A percentile compares a stretch with the other conserved stretches of the same genome.
These are phyloP conservation scores for Nebria salina DNA, from an alignment of 2,888 invertebrate genomes.

Conservation along the genomic window DNA sequence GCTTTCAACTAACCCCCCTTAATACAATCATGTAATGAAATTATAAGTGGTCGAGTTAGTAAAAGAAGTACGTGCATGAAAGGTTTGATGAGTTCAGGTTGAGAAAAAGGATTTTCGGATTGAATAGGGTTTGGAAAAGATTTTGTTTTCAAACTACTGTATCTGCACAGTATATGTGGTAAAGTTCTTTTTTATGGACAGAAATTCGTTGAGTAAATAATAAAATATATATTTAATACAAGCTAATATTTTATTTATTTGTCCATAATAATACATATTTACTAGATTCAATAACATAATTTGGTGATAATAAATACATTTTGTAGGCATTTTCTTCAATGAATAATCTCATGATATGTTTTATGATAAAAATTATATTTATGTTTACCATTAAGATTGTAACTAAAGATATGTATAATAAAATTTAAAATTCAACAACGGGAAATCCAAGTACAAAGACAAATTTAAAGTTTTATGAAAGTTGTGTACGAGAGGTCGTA, in stretches of 20 bases:
- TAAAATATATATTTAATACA: neutral
- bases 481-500: neutral
- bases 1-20: too few species aligned
- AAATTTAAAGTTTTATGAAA: neutral
- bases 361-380: too few species aligned
- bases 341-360: too few species aligned
- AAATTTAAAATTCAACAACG: neutral
- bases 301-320: too few species aligned
- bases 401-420: neutral
- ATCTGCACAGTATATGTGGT: neutral
- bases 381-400: too few species aligned
- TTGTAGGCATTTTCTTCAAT: too few species aligned
- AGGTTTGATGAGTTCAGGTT: neutral
- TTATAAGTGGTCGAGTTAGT: neutral
- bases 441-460: neutral
- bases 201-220: neutral
- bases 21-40: neutral
- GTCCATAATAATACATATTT: too few species aligned
- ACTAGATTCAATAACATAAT: too few species aligned
- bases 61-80: neutral
- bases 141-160: neutral
- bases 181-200: neutral
- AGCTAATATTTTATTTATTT: neutral
- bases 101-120: neutral
- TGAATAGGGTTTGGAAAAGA: neutral